Base-by-base conservation (phyloP, 92 coral and sea anemone species). In the Isaurus tuberculatus region DNA sequence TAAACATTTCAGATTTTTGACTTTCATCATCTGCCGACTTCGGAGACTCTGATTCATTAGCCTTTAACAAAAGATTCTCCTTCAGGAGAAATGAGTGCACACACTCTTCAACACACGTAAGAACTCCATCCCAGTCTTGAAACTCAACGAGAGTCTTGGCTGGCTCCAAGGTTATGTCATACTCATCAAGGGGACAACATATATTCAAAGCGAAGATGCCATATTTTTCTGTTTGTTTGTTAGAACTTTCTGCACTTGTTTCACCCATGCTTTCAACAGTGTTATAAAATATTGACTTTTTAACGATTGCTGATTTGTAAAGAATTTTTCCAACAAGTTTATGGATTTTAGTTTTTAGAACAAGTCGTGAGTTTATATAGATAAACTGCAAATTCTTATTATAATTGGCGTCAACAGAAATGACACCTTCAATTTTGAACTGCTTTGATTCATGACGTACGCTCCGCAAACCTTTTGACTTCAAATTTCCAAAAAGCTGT, bases 101-200 rank as follows among this genome's bases (percentile, higher is more conserved):
- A 63, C 98, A 97, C 28, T 63, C 83, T 66, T 91, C 85, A 17
- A 91, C 90, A 58, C 92, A 82, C 37, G 27, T n/a, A 26, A 97
- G 82, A 29, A 95, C 85, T 20, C 86, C 90, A 19, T 90, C 95
- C 99, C 99, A 97, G 65, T 92, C 94, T 69, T 94, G 90, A 84
- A 97, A 97, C 80, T 97, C 99, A 60, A 97, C 95, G 63, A 97
- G 70, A 3, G 99, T 97, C 88, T 97, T 97, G 11, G 92, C 87
- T 17, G 99, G 99, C 51, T 97, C 99, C 58, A 97, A 75, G 9
- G 94, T 91, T 58, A 94, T 89, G 79, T 97, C 99, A 90, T 92
- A 97, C 58, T 75, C 88, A 75, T 84, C 90, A 28, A 79, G 85
- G 49, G 91, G 97, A 71, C 98, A 97, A 2, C 37, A 63, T 16